Evolutionary conservation across 2,888 invertebrate species (phyloP), one percentile per base, ranked within the genome.

Genomic region (Polydrusus tereticollis): DNA sequence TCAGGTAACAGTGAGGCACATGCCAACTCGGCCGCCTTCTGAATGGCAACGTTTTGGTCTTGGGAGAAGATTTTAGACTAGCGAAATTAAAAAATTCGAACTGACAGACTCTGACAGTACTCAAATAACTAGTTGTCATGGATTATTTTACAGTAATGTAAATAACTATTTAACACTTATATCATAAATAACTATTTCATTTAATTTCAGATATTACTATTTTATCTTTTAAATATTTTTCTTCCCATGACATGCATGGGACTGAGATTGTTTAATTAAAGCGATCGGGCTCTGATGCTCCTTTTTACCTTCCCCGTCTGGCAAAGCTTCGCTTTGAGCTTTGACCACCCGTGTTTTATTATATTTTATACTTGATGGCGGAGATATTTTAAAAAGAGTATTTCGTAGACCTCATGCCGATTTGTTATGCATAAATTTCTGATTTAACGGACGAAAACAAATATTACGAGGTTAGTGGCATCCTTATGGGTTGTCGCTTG

Each of bases 361-460:
- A 59, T 72, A 72, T 67, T 72, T 72, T 72, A 72, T 72, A 62
- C 67, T 68, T 69, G 60, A 67, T 72, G 52, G 67, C 60, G 36
- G 45, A 52, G 62, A 72, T 65, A 57, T 41, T 65, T 66, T 65
- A 59, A 36, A 18, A 38, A 5, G 26, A 21, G 64, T 43, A 47
- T 66, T 71, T 72, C 58, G 29, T 66, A 47, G 72, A 72, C 72
- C 72, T 16, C 72, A 69, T 72, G 69, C 72, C 23, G 72, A 60
- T 65, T 59, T 18, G 47, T 62, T 72, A 72, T 69, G 72, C 68
- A 72, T 72, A 72, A 68, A 72, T 72, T 69, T 64, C 14, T 36
- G 18, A 50, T 72, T 68, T 68, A 72, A 72, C 63, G 67, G 72
- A 45, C 57, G 67, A 67, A 63, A 71, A 38, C 72, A 63, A 67